Evolutionary conservation across 1,140 invertebrate genomes (phyloP).

Genomic region (Microplitis mediator): DNA sequence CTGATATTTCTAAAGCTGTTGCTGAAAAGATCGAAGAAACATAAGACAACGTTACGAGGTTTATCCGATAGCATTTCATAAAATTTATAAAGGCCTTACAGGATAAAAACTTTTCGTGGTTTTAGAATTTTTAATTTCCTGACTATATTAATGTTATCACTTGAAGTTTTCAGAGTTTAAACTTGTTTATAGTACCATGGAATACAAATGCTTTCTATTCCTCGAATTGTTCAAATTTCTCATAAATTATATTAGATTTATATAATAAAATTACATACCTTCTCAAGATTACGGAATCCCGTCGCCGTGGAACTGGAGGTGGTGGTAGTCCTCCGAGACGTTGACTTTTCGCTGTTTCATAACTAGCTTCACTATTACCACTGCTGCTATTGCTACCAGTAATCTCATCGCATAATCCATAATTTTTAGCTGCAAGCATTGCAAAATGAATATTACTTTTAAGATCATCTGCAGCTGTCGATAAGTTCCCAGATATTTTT

Average conservation of each 20-base stretch:
- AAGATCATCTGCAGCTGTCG: constrained; percentile 70
- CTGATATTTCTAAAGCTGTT: too few relatives aligned
- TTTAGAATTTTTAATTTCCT: too few relatives aligned
- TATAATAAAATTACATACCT: constrained; percentile 31
- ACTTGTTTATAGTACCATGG: too few relatives aligned
- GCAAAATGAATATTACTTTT: constrained; percentile 67
- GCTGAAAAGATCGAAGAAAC: too few relatives aligned
- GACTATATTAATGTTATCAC: too few relatives aligned
- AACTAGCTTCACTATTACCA: constrained; percentile 64
- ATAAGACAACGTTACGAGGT: too few relatives aligned
- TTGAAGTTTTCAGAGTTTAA: too few relatives aligned
- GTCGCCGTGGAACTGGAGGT: constrained; percentile 57
- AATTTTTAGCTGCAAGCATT: constrained; percentile 63
- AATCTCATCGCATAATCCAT: constrained; percentile 50
- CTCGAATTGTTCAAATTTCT: too few relatives aligned
- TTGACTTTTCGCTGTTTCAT: constrained; percentile 61
- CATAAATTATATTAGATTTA: neutral
- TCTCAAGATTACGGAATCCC: constrained; percentile 46
- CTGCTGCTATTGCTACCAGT: constrained; percentile 52
- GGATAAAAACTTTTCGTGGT: too few relatives aligned
- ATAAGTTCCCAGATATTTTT: constrained; percentile 70
- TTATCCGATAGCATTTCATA: too few relatives aligned
- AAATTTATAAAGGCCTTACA: too few relatives aligned
- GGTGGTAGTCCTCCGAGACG: constrained; percentile 51
- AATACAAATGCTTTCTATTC: too few relatives aligned